phyloP scores from a whole-genome alignment of 2,888 invertebrate genomes.

The Zygothrica quintamaculata region DNA sequence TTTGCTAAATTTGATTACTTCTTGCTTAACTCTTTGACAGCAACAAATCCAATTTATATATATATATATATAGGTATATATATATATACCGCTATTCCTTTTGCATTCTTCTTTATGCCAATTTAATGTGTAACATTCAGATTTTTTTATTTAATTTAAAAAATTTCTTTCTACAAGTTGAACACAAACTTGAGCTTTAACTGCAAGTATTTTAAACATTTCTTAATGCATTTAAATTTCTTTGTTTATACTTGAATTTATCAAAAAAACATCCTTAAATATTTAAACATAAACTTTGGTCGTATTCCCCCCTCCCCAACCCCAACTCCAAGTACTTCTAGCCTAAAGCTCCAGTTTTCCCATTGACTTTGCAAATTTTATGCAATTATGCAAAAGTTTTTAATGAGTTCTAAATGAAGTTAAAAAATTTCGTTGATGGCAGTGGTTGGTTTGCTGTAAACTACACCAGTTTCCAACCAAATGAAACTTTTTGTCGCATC shows the following conservation, averaged over 20 bases:
- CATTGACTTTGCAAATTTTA: conserved; percentile 79
- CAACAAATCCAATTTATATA: too few species aligned
- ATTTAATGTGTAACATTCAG: not conserved
- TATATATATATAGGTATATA: too few species aligned
- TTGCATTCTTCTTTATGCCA: too few species aligned
- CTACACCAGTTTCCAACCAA: conserved; percentile 60
- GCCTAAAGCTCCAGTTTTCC: conserved; percentile 62
- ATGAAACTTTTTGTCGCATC: conserved; percentile 60
- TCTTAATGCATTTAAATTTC: not conserved
- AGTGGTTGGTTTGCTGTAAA: conserved; percentile 68
- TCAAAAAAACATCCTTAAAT: not conserved
- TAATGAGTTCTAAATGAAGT: conserved; percentile 78
- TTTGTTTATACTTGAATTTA: not conserved
- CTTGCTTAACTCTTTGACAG: too few species aligned
- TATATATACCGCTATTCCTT: too few species aligned
- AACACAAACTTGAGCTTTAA: too few species aligned
- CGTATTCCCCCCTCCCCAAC: too few species aligned
- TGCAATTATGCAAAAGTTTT: conserved; percentile 79
- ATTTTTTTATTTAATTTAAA: too few species aligned
- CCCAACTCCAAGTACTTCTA: too few species aligned
- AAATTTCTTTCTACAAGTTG: too few species aligned
- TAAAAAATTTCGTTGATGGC: conserved; percentile 69
- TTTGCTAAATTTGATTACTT: too few species aligned
- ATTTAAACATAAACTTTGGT: not conserved
- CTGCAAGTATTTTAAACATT: too few species aligned